A percentile compares a stretch with the other conserved stretches of the same genome.
phyloP scores from a whole-genome alignment of 2,113 vertebrate species.

The Eolophus roseicapilla region DNA sequence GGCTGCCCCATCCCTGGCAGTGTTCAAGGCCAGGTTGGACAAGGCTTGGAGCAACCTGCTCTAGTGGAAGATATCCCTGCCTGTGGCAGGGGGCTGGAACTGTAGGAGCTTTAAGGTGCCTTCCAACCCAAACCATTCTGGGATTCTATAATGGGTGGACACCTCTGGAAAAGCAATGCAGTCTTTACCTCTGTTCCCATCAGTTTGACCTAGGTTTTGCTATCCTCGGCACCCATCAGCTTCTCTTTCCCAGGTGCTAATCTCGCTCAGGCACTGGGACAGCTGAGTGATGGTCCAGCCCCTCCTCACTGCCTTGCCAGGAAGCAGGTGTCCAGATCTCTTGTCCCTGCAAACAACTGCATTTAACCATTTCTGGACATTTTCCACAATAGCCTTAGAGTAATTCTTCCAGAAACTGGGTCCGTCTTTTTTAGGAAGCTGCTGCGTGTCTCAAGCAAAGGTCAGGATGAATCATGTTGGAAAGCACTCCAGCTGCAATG shows the following conservation, averaged over 20 bases:
- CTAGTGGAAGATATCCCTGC: neutral
- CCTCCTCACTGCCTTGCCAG: neutral
- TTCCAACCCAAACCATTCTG: neutral
- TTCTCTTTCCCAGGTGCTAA: neutral
- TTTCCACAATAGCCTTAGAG: neutral
- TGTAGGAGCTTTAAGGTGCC: neutral
- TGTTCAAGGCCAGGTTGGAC: neutral
- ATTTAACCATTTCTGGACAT: neutral
- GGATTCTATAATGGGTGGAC: too few relatives aligned
- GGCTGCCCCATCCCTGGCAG: neutral
- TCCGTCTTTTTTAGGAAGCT: conserved; percentile 13
- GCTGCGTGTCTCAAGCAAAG: neutral
- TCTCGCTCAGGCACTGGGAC: neutral
- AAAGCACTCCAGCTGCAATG: neutral
- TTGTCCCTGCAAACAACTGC: neutral
- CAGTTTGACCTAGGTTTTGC: neutral
- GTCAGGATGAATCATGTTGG: conserved; percentile 4
- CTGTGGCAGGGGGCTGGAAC: neutral
- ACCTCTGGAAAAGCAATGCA: too few relatives aligned
- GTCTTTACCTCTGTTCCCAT: too few relatives aligned
- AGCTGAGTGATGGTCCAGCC: neutral
- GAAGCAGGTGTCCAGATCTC: conserved; percentile 15
- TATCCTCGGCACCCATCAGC: neutral
- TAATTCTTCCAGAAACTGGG: neutral
- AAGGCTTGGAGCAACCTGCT: neutral